A percentile compares a stretch with the other conserved stretches of the same genome.
phyloP scores from a whole-genome alignment of 92 coral and sea anemone genomes.

The Porites cylindrica region DNA sequence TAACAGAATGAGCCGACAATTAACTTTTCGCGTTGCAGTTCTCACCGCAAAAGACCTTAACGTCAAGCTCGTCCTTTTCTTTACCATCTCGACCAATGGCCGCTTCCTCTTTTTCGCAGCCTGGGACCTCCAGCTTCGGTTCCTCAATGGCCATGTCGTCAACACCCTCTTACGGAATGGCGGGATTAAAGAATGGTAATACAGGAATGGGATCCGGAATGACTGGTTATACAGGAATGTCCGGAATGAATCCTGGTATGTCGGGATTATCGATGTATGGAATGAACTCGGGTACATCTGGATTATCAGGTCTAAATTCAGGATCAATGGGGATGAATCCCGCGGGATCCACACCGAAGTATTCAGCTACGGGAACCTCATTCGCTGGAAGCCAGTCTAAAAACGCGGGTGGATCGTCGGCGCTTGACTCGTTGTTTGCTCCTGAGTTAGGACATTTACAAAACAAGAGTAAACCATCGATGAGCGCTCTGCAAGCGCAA shows the following conservation, averaged over 20 bases:
- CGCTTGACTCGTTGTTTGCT: slow-evolving; percentile 74
- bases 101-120: slow-evolving; percentile 26
- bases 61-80: slow-evolving; percentile 21
- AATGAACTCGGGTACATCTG: slow-evolving; percentile 33
- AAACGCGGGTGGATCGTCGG: slow-evolving; percentile 27
- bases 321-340: slow-evolving; percentile 47
- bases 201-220: slow-evolving; percentile 37
- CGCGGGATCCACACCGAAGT: slow-evolving; percentile 27
- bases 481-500: slow-evolving; percentile 59
- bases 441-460: slow-evolving; percentile 89
- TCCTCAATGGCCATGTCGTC: slow-evolving; percentile 38
- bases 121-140: slow-evolving; percentile 38
- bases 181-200: slow-evolving; percentile 9
- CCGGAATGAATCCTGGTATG: slow-evolving; percentile 34
- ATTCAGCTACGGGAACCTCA: slow-evolving; percentile 26
- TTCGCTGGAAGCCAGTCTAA: slow-evolving; percentile 26
- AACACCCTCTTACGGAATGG: slow-evolving; percentile 40
- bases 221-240: slow-evolving; percentile 30
- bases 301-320: slow-evolving; percentile 14
- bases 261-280: slow-evolving; percentile 30
- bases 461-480: slow-evolving; percentile 74
- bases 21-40: neutral
- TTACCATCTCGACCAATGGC: slow-evolving; percentile 23
- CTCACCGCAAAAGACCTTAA: slow-evolving; percentile 4
- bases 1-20: no score